A percentile compares a stretch with the other conserved stretches of the same genome.
Conservation (phyloP, 2,888 invertebrate genomes). For the Octonoba sinensis region DNA sequence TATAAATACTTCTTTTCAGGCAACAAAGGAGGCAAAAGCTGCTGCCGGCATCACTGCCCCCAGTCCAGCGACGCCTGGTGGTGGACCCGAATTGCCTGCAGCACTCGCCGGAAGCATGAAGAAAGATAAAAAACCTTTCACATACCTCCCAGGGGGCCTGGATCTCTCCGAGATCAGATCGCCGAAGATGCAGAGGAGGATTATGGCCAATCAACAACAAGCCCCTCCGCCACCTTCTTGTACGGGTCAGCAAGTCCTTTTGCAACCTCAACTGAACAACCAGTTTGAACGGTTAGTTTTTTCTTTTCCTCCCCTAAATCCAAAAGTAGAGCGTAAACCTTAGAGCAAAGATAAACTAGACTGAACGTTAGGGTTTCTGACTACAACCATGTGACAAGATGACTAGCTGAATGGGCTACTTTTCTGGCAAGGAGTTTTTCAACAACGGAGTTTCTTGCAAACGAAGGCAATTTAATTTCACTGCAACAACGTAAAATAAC, state of each 20-base stretch:
- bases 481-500: no score
- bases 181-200: slow-evolving; percentile 87
- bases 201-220: slow-evolving; percentile 69
- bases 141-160: slow-evolving; percentile 94
- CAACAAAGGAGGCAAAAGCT: slow-evolving; percentile 51
- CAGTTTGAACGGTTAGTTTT: slow-evolving; percentile 50
- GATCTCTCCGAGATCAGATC: slow-evolving; percentile 91
- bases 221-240: slow-evolving; percentile 47
- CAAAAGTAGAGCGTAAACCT: no score
- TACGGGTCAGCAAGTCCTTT: slow-evolving; percentile 33
- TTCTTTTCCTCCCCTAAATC: not conserved
- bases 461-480: no score
- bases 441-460: no score
- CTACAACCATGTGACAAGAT: no score
- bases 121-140: slow-evolving; percentile 95
- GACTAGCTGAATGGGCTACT: no score
- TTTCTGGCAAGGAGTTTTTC: no score
- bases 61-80: slow-evolving; percentile 42
- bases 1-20: slow-evolving; percentile 20
- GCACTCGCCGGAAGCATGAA: slow-evolving; percentile 85
- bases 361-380: no score
- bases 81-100: slow-evolving; percentile 75
- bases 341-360: no score
- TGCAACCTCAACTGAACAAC: slow-evolving; percentile 41
- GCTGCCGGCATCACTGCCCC: slow-evolving; percentile 24